phyloP scores from a whole-genome alignment of 2,888 invertebrate genomes.

The Eupithecia insigniata region DNA sequence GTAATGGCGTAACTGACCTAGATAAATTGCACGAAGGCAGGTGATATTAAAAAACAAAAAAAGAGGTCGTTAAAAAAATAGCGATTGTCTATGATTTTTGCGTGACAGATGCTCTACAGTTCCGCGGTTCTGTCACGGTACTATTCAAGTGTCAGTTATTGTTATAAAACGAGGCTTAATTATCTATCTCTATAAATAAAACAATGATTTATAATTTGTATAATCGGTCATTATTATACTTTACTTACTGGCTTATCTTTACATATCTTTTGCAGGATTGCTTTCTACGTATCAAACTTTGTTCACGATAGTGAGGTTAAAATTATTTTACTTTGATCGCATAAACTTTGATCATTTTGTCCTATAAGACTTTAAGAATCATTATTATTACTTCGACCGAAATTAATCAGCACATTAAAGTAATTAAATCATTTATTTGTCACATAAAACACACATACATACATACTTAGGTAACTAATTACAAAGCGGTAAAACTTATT shows the following conservation, averaged over 20 bases:
- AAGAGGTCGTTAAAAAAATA: slow-evolving; percentile 20
- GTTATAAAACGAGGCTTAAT: not conserved
- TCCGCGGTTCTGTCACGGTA: slow-evolving; percentile 17
- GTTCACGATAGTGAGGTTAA: not conserved
- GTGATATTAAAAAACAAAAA: slow-evolving; percentile 16
- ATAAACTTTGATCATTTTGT: not conserved
- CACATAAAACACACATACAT: too few relatives aligned
- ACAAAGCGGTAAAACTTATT: too few relatives aligned
- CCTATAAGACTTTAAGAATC: not conserved
- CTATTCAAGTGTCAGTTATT: slow-evolving; percentile 3
- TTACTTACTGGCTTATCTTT: not conserved
- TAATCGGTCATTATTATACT: not conserved
- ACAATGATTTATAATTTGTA: not conserved
- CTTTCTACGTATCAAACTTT: not conserved
- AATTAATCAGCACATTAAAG: too few relatives aligned
- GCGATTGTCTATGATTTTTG: slow-evolving; percentile 22
- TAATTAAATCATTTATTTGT: too few relatives aligned
- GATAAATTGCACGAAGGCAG: slow-evolving; percentile 22
- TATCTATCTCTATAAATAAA: too few relatives aligned
- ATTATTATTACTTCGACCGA: too few relatives aligned
- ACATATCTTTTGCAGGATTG: not conserved
- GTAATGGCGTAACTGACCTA: slow-evolving; percentile 15
- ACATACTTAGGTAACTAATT: too few relatives aligned
- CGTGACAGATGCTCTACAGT: slow-evolving; percentile 25
- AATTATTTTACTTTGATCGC: not conserved